Conservation (phyloP, 2,113 vertebrate genomes). For the Romanogobio albipinnatus region DNA sequence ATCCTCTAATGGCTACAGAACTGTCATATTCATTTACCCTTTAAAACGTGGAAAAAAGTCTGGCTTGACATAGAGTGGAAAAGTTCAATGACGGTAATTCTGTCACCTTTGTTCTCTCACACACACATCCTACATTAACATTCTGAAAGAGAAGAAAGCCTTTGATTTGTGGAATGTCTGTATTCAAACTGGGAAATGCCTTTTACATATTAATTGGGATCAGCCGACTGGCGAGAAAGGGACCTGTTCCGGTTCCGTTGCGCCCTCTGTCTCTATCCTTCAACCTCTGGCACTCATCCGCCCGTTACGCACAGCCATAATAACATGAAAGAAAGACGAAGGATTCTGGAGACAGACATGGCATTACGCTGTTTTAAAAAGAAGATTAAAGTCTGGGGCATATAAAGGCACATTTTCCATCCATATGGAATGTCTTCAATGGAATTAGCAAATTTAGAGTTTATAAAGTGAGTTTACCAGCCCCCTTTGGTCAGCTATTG, state of each 20-base stretch:
- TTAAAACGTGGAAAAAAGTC: constrained; percentile 49
- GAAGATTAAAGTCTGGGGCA: constrained; percentile 20
- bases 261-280: constrained; percentile 34
- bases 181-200: constrained; percentile 49
- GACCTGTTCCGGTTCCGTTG: constrained; percentile 37
- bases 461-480: background rate
- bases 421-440: background rate
- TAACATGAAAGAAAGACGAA: constrained; percentile 23
- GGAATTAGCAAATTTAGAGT: background rate
- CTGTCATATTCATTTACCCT: constrained; percentile 53
- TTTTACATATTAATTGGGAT: constrained; percentile 59
- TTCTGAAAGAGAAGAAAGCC: constrained; percentile 62
- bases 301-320: background rate
- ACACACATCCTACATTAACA: constrained; percentile 64
- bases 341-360: constrained; percentile 25
- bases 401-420: background rate
- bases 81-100: constrained; percentile 65
- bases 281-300: constrained; percentile 29
- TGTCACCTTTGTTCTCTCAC: constrained; percentile 68
- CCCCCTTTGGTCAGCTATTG: background rate
- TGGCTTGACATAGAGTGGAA: constrained; percentile 67
- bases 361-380: constrained; percentile 7
- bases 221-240: constrained; percentile 29
- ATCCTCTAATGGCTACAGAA: constrained; percentile 36
- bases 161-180: constrained; percentile 65